A percentile compares a stretch with the other conserved stretches of the same genome.
phyloP scores from a whole-genome alignment of 2,888 invertebrate species.

The Mesoligia furuncula region DNA sequence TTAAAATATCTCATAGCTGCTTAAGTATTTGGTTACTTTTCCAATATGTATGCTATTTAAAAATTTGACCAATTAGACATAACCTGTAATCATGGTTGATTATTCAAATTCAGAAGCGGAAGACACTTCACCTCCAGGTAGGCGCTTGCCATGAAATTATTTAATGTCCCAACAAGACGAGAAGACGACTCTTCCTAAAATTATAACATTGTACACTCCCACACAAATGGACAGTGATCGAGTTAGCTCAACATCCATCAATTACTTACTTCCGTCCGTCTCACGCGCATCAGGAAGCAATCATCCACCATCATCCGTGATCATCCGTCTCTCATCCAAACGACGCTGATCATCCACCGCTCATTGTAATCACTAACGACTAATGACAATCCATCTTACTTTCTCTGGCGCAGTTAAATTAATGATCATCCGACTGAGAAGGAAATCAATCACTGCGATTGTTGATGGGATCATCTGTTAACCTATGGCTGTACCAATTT shows the following conservation, averaged over 20 bases:
- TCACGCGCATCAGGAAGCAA: constrained; percentile 48
- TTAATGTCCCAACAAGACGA: background rate
- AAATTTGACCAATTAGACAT: background rate
- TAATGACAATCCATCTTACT: constrained; percentile 44
- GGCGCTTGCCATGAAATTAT: too few species aligned
- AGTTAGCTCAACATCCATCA: constrained; percentile 35
- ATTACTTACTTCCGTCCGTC: constrained; percentile 31
- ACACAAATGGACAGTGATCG: background rate
- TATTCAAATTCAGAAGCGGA: background rate
- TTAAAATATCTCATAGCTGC: background rate
- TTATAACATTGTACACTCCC: too few species aligned
- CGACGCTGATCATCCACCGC: constrained; percentile 36
- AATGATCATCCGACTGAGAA: constrained; percentile 32
- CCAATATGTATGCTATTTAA: background rate
- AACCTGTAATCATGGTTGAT: background rate
- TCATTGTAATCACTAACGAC: constrained; percentile 34
- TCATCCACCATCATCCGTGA: constrained; percentile 10
- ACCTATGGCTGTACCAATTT: background rate
- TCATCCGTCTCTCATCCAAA: constrained; percentile 17
- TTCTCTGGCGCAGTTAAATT: constrained; percentile 50
- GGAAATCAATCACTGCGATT: constrained; percentile 35
- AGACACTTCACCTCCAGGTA: too few species aligned
- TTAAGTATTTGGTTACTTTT: background rate
- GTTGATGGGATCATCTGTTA: constrained; percentile 12
- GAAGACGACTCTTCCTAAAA: background rate